phyloP scores from a whole-genome alignment of 2,113 vertebrate genomes.

The Sinocyclocheilus rhinocerous region DNA sequence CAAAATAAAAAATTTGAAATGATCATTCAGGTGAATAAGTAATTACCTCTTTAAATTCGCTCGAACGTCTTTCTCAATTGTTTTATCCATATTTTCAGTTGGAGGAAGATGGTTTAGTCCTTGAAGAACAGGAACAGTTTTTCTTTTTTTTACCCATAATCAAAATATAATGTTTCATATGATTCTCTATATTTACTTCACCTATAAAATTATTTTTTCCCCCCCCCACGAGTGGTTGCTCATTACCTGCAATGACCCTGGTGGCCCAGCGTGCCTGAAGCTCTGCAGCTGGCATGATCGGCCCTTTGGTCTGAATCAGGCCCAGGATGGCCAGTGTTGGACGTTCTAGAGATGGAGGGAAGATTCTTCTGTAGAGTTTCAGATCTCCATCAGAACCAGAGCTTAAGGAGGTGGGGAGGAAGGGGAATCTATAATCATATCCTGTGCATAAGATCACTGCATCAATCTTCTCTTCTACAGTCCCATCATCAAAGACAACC shows the following conservation, averaged over 20 bases:
- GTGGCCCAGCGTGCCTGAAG: constrained; percentile 88
- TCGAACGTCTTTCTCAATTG: constrained; percentile 72
- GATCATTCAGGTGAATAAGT: neutral
- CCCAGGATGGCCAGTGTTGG: constrained; percentile 86
- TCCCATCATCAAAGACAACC: constrained; percentile 85
- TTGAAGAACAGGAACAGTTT: constrained; percentile 54
- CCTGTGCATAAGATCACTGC: constrained; percentile 88
- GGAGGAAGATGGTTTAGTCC: constrained; percentile 76
- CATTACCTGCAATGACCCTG: constrained; percentile 83
- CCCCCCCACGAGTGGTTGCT: no score
- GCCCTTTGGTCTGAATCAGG: constrained; percentile 79
- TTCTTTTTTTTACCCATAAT: no score
- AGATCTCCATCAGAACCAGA: constrained; percentile 74
- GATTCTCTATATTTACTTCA: neutral
- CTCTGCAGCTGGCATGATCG: constrained; percentile 85
- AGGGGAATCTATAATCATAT: constrained; percentile 81
- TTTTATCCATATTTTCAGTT: constrained; percentile 73
- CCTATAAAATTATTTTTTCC: neutral
- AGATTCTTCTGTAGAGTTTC: constrained; percentile 81
- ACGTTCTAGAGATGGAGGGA: constrained; percentile 78
- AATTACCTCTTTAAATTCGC: constrained; percentile 72
- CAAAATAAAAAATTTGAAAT: neutral
- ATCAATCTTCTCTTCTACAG: constrained; percentile 82
- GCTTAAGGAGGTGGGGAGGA: constrained; percentile 74
- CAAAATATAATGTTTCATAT: neutral